A percentile compares a stretch with the other conserved stretches of the same genome.
These are phyloP conservation scores for Hemiscyllium ocellatum DNA, from an alignment of 2,113 vertebrate species.

Conservation along the genomic window DNA sequence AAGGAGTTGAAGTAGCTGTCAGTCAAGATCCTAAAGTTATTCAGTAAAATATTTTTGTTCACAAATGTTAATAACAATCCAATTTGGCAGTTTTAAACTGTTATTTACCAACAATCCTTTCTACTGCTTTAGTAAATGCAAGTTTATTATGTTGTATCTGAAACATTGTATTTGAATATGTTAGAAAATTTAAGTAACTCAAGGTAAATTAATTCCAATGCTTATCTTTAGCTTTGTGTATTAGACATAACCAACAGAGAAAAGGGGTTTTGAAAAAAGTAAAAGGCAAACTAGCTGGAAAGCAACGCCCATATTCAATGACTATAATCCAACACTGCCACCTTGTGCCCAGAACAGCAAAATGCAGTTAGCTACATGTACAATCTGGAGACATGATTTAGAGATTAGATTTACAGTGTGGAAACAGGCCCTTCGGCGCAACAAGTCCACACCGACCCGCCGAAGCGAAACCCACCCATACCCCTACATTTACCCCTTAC, in stretches of 20 bases:
- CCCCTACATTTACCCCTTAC: no score
- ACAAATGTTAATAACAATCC: background rate
- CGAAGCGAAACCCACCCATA: no score
- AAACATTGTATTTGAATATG: background rate
- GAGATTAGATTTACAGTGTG: no score
- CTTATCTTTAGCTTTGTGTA: background rate
- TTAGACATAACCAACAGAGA: background rate
- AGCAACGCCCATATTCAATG: background rate
- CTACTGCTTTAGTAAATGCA: background rate
- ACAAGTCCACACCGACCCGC: no score
- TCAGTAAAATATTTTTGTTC: background rate
- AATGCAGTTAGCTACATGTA: background rate
- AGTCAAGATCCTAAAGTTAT: background rate
- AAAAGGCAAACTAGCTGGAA: background rate
- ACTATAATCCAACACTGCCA: conserved; percentile 6
- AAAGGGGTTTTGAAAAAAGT: background rate
- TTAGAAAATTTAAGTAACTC: background rate
- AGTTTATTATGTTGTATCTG: background rate
- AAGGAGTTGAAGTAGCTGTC: background rate
- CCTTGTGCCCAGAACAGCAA: background rate
- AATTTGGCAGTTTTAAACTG: background rate
- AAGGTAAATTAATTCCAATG: background rate
- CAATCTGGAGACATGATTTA: background rate
- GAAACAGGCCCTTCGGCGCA: no score
- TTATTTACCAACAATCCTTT: background rate